These are phyloP conservation scores for Coregonus clupeaformis DNA, from an alignment of 2,113 vertebrate species.

Conservation along the genomic window DNA sequence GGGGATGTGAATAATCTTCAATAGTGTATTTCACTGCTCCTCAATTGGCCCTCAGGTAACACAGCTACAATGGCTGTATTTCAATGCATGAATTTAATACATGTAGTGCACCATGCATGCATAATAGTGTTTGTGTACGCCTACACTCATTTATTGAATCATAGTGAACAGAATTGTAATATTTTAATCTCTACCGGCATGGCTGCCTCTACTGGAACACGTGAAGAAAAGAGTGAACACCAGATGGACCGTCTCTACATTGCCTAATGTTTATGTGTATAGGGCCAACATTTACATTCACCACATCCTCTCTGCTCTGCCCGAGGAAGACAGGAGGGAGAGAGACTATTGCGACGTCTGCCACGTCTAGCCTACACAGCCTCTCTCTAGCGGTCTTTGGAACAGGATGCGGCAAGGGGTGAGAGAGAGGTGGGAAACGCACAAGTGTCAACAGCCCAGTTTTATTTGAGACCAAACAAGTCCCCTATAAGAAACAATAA, in stretches of 20 bases:
- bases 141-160: no score
- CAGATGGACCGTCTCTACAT: no score
- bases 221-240: no score
- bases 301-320: neutral
- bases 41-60: neutral
- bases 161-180: neutral
- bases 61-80: neutral
- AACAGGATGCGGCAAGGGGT: constrained; percentile 30
- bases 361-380: constrained; percentile 56
- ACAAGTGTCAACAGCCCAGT: neutral
- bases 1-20: neutral
- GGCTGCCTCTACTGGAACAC: no score
- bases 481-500: neutral
- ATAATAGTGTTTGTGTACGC: no score
- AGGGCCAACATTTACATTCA: neutral
- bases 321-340: no score
- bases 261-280: neutral
- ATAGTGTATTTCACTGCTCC: neutral
- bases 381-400: constrained; percentile 11
- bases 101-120: no score
- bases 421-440: neutral
- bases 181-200: no score
- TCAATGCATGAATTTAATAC: no score
- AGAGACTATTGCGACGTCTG: constrained; percentile 45
- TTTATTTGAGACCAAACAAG: neutral